A percentile compares a stretch with the other conserved stretches of the same genome.
Evolutionary conservation across 2,888 invertebrate genomes (phyloP).

Genomic region (Byasa hedistus): DNA sequence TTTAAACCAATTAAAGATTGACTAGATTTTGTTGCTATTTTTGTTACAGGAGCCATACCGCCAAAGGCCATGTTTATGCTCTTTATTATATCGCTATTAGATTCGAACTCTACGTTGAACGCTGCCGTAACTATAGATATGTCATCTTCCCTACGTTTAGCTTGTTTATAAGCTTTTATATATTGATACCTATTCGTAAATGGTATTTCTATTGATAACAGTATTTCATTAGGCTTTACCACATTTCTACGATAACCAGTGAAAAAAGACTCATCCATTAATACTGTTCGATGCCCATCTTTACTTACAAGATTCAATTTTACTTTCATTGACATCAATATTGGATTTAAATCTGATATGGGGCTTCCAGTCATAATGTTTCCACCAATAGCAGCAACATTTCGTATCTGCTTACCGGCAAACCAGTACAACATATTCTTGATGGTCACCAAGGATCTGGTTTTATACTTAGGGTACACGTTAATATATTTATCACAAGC

Average conservation of each 20-base stretch:
- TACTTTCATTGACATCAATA: constrained; percentile 91
- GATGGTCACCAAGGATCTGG: constrained; percentile 84
- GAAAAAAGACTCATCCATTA: constrained; percentile 89
- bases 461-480: constrained; percentile 79
- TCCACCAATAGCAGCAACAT: constrained; percentile 95
- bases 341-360: constrained; percentile 96
- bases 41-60: constrained; percentile 95
- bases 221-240: constrained; percentile 84
- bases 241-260: constrained; percentile 88
- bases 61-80: constrained; percentile 89
- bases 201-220: constrained; percentile 87
- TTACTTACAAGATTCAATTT: constrained; percentile 84
- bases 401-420: constrained; percentile 96
- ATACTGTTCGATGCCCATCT: constrained; percentile 78
- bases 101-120: constrained; percentile 83
- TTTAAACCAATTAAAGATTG: constrained; percentile 78
- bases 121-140: constrained; percentile 93
- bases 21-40: constrained; percentile 86
- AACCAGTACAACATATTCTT: constrained; percentile 95
- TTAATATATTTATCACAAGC: constrained; percentile 81
- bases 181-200: constrained; percentile 84
- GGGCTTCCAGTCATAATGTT: constrained; percentile 98
- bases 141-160: constrained; percentile 92
- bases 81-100: constrained; percentile 73
- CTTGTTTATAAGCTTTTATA: constrained; percentile 90